Conservation (phyloP, 37 sponge, comb jelly and placozoan species). For the Agelas oroides region DNA sequence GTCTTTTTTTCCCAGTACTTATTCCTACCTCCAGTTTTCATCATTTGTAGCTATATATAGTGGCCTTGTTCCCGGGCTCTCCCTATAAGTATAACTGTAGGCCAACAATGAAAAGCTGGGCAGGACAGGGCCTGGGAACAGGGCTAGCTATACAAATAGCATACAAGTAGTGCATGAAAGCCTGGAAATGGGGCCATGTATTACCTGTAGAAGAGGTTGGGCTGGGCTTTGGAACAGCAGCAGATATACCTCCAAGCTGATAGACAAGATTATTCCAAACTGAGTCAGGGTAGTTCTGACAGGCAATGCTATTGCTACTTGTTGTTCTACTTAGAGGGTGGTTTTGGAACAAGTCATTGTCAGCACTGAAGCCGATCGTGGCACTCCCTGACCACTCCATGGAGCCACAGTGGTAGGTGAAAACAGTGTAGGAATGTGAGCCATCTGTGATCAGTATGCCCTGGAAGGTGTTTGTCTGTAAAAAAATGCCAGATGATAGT, state of each 20-base stretch:
- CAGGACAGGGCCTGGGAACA: too few relatives aligned
- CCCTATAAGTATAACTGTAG: too few relatives aligned
- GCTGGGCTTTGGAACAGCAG: too few relatives aligned
- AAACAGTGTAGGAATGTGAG: constrained; percentile 28
- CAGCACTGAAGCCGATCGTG: constrained; percentile 33
- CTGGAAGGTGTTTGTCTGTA: constrained; percentile 41
- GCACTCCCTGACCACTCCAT: constrained; percentile 31
- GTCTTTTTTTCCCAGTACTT: too few relatives aligned
- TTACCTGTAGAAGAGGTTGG: too few relatives aligned
- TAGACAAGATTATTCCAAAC: constrained; percentile 50
- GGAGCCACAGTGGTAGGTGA: constrained; percentile 51
- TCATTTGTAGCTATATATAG: too few relatives aligned
- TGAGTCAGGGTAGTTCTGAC: constrained; percentile 1
- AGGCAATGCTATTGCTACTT: constrained; percentile 21
- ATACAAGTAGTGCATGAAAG: too few relatives aligned
- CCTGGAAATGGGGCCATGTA: too few relatives aligned
- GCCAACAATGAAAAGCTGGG: too few relatives aligned
- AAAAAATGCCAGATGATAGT: not conserved
- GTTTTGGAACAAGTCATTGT: not conserved
- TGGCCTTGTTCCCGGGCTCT: too few relatives aligned
- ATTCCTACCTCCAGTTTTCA: too few relatives aligned
- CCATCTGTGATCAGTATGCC: constrained; percentile 34
- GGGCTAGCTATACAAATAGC: too few relatives aligned
- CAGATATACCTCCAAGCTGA: constrained; percentile 3
- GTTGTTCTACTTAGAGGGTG: constrained; percentile 14